Conservation (phyloP, 2,797 vertebrate species). For the Prunella strophiata region DNA sequence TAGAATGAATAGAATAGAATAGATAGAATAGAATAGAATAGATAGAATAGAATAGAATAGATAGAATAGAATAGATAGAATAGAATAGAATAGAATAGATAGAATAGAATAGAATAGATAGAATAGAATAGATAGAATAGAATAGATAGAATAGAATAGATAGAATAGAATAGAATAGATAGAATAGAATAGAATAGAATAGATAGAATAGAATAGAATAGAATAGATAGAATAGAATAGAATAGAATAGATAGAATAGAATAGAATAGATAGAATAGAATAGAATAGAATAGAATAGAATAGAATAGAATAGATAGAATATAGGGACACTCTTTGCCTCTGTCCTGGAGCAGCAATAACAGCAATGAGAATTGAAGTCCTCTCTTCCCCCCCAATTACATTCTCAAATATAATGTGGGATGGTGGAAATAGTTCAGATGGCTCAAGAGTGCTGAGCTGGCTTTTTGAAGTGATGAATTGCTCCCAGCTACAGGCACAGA, state of each 20-base stretch:
- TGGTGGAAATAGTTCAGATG: not conserved
- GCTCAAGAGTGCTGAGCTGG: conserved; percentile 15
- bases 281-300: not conserved
- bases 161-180: not conserved
- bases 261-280: not conserved
- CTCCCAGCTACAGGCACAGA: conserved; percentile 1
- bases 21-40: not conserved
- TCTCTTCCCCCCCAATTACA: not conserved
- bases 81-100: not conserved
- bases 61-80: too few species aligned
- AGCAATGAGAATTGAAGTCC: not conserved
- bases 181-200: not conserved
- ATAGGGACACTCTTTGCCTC: not conserved
- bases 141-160: not conserved
- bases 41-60: not conserved
- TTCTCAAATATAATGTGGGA: not conserved
- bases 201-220: too few species aligned
- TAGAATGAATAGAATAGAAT: too few species aligned
- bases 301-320: not conserved
- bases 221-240: not conserved
- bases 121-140: not conserved
- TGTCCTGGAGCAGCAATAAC: not conserved
- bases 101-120: too few species aligned
- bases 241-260: not conserved
- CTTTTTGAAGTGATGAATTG: conserved; percentile 27